A percentile compares a stretch with the other conserved stretches of the same genome.
phyloP scores from a whole-genome alignment of 1,140 invertebrate species.

The Apocrypta bakeri region DNA sequence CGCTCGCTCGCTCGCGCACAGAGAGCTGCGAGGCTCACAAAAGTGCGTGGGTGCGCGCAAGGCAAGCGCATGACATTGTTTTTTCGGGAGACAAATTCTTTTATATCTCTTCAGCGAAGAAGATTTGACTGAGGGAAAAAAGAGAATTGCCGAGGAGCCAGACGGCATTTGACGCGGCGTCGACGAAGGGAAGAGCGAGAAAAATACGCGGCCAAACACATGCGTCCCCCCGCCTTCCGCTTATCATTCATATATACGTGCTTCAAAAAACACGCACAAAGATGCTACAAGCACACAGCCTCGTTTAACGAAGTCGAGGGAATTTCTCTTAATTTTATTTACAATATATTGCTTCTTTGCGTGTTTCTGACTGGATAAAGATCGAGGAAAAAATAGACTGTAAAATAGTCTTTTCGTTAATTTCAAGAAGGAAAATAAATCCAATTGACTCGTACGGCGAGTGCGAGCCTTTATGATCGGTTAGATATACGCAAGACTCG shows the following conservation, averaged over 20 bases:
- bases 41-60: neutral
- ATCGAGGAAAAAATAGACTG: too few relatives aligned
- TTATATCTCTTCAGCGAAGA: constrained; percentile 39
- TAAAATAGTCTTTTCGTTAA: too few relatives aligned
- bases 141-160: neutral
- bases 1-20: too few relatives aligned
- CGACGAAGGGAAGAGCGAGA: neutral
- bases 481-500: neutral
- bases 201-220: constrained; percentile 29
- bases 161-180: constrained; percentile 9
- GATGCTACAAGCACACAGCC: neutral
- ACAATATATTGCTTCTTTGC: constrained; percentile 14
- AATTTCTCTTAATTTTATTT: constrained; percentile 7
- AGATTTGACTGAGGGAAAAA: constrained; percentile 36
- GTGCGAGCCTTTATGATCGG: too few relatives aligned
- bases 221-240: constrained; percentile 1
- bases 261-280: constrained; percentile 28
- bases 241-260: neutral
- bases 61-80: constrained; percentile 30
- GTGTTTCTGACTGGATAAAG: neutral
- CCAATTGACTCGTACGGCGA: neutral
- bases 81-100: constrained; percentile 45
- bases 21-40: too few relatives aligned
- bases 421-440: neutral
- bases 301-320: too few relatives aligned